Evolutionary conservation across 2,113 vertebrate species (phyloP).

Genomic region (Buteo buteo): DNA sequence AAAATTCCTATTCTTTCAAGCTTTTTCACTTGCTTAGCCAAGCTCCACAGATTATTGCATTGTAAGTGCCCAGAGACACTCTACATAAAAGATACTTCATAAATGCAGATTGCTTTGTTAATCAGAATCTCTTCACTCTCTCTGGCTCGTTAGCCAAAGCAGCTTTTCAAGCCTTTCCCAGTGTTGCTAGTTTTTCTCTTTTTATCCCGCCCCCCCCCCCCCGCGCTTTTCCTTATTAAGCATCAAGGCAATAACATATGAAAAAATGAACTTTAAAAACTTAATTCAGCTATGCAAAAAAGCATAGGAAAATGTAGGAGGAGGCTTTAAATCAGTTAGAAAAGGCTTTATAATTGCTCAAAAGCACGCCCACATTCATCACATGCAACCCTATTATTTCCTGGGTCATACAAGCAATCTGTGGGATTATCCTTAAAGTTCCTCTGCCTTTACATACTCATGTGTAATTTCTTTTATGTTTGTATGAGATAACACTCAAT

Average conservation of each 20-base stretch:
- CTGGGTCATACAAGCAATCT: not conserved
- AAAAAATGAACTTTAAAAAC: too few relatives aligned
- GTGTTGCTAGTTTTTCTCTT: not conserved
- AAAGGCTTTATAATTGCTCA: not conserved
- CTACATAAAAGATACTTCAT: not conserved
- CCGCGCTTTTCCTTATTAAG: not conserved
- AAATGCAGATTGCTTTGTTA: not conserved
- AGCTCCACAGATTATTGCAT: not conserved
- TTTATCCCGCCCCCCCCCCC: rapidly evolving
- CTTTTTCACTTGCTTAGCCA: not conserved
- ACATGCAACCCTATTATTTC: not conserved
- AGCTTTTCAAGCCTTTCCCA: not conserved
- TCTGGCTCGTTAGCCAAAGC: not conserved
- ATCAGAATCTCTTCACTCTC: not conserved
- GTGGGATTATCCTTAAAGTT: not conserved
- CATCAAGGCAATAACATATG: not conserved
- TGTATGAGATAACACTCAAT: not conserved
- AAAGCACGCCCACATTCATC: not conserved
- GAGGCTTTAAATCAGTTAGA: not conserved
- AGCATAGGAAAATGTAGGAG: not conserved
- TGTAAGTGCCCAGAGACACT: not conserved
- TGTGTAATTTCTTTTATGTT: not conserved
- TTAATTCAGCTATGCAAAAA: not conserved
- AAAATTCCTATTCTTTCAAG: not conserved
- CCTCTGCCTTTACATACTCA: not conserved